Evolutionary conservation across 2,888 invertebrate species (phyloP).

Genomic region (Rhodophaea formosa): DNA sequence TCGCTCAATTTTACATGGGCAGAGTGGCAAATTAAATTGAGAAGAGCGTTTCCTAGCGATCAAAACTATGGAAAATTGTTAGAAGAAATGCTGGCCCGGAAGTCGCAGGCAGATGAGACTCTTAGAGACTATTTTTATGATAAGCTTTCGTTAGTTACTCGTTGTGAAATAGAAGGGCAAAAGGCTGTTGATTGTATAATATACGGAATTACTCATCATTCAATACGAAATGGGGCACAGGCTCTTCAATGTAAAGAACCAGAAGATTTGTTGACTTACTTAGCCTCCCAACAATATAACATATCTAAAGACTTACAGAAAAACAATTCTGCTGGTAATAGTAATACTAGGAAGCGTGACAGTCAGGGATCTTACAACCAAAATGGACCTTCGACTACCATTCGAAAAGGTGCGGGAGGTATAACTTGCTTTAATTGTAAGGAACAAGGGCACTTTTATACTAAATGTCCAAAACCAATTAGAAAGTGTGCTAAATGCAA

Average conservation of each 20-base stretch:
- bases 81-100: conserved; percentile 27
- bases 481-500: background rate
- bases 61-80: conserved; percentile 29
- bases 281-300: background rate
- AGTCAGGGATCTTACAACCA: background rate
- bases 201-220: background rate
- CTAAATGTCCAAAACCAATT: background rate
- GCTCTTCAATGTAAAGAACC: conserved; percentile 1
- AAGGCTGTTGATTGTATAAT: conserved; percentile 6
- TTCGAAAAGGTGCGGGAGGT: background rate
- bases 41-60: conserved; percentile 27
- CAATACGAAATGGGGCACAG: conserved; percentile 1
- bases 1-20: conserved; percentile 25
- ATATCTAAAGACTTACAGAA: background rate
- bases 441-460: background rate
- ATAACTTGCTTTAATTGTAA: background rate
- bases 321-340: background rate
- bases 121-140: conserved; percentile 21
- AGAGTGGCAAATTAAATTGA: conserved; percentile 30
- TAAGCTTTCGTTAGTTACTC: conserved; percentile 23
- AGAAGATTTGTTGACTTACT: background rate
- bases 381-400: background rate
- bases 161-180: background rate
- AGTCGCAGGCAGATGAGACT: conserved; percentile 21
- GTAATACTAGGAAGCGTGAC: background rate